A percentile compares a stretch with the other conserved stretches of the same genome.
phyloP scores from a whole-genome alignment of 30 jellyfish, hydroid and myxozoan genomes.

The Hydractinia symbiolongicarpus region DNA sequence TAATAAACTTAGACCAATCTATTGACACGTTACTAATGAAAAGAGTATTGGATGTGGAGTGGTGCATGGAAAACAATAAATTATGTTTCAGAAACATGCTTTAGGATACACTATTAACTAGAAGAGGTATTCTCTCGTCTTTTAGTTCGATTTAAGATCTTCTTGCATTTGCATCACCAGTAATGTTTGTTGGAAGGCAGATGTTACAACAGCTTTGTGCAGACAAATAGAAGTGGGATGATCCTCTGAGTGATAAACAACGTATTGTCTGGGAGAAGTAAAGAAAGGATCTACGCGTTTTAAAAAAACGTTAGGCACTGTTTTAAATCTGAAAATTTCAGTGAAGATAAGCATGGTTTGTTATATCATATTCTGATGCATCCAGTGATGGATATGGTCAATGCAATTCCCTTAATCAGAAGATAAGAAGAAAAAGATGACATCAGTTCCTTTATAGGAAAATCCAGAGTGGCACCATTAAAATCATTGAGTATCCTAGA shows the following conservation, averaged over 20 bases:
- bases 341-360: too few species aligned
- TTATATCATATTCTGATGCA: too few species aligned
- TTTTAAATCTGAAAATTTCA: too few species aligned
- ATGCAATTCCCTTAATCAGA: background rate
- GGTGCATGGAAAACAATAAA: background rate
- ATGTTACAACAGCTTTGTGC: slow-evolving; percentile 6
- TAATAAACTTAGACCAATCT: too few species aligned
- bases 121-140: slow-evolving; percentile 33
- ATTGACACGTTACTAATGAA: background rate
- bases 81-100: background rate
- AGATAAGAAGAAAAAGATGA: slow-evolving; percentile 1
- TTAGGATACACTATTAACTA: slow-evolving; percentile 24
- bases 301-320: too few species aligned
- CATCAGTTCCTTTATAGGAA: slow-evolving; percentile 29
- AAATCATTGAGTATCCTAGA: slow-evolving; percentile 22
- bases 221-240: slow-evolving; percentile 19
- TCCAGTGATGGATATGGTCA: slow-evolving; percentile 30
- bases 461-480: slow-evolving; percentile 34
- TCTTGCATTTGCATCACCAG: slow-evolving; percentile 20
- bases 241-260: background rate
- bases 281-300: too few species aligned
- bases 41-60: too few species aligned
- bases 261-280: too few species aligned
- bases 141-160: slow-evolving; percentile 25
- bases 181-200: slow-evolving; percentile 19